These are phyloP conservation scores for Coregonus suidteri DNA, from an alignment of 2,797 vertebrate genomes.

Conservation along the genomic window DNA sequence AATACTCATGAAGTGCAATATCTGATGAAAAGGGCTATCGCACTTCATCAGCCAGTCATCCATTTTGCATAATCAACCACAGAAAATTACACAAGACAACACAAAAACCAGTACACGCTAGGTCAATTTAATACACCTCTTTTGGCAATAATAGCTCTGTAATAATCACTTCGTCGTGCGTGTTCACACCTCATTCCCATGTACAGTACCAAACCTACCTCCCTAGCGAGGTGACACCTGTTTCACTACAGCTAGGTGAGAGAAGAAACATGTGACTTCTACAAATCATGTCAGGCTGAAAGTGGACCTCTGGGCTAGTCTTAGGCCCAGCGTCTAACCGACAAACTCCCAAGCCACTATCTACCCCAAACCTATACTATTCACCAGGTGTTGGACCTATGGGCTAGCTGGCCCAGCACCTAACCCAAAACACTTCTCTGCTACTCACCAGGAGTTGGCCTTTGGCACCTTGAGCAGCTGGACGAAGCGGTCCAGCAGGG, in stretches of 20 bases:
- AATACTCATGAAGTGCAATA: too few species aligned
- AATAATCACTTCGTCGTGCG: neutral
- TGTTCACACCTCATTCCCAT: neutral
- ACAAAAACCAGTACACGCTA: neutral
- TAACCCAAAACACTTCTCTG: too few species aligned
- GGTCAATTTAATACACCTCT: neutral
- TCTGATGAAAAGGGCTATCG: neutral
- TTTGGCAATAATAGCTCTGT: neutral
- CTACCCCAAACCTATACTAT: slow-evolving; percentile 13
- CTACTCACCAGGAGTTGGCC: slow-evolving; percentile 88
- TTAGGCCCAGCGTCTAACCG: too few species aligned
- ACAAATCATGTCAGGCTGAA: too few species aligned
- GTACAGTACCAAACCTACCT: too few species aligned
- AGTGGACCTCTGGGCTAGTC: too few species aligned
- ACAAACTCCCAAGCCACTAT: too few species aligned
- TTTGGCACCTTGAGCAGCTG: slow-evolving; percentile 91
- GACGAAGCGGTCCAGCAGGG: slow-evolving; percentile 91
- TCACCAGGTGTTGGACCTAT: slow-evolving; percentile 88
- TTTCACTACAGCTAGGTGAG: neutral
- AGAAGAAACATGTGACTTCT: neutral
- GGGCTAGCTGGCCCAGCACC: slow-evolving; percentile 88
- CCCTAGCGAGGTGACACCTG: neutral
- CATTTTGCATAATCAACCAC: neutral
- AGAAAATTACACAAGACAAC: neutral
- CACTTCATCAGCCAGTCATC: neutral